Evolutionary conservation across 1,140 invertebrate genomes (phyloP), one percentile per base, ranked within the genome.

Genomic region (Calliopsis andreniformis): DNA sequence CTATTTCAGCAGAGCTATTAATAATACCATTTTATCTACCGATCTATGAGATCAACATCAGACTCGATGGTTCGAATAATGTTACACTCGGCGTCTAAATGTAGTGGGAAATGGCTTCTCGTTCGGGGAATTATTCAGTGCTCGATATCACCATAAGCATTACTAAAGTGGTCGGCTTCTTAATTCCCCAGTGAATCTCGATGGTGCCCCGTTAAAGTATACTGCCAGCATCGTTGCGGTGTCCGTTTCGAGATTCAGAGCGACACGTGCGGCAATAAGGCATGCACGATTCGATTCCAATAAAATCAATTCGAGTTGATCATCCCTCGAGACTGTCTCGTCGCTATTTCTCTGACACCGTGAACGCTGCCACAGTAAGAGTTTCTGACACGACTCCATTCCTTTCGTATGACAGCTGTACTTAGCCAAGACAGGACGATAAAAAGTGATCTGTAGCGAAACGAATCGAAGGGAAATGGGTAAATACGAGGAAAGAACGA

Each of bases 401-500:
- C n/a, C n/a, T n/a, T n/a, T n/a, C n/a, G n/a, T n/a, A n/a, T n/a
- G n/a, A n/a, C n/a, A n/a, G n/a, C n/a, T n/a, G n/a, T n/a, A n/a
- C n/a, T n/a, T n/a, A n/a, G n/a, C n/a, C 25, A 18, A 51, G 10
- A 39, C 25, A 28, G n/a, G n/a, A 28, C 55, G 55, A 39, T 32
- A 30, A 20, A 35, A 49, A 35, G 16, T 23, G 23, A 23, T 18
- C 8, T 0, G 43, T 39, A 6, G 23, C 18, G 16, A 14, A 14
- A 42, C 8, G 42, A 32, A 8, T 39, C 45, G 35, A 8, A 25
- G 30, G 16, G 1, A 3, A 12, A 12, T 18, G 43, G 28, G 39
- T 62, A 62, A 71, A 39, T n/a, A 39, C n/a, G 39, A 67, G 5
- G 25, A 39, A 58, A 35, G 71, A 16, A 16, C 56, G 45, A 20